phyloP scores from a whole-genome alignment of 2,797 vertebrate species.

The Rachycentron canadum region DNA sequence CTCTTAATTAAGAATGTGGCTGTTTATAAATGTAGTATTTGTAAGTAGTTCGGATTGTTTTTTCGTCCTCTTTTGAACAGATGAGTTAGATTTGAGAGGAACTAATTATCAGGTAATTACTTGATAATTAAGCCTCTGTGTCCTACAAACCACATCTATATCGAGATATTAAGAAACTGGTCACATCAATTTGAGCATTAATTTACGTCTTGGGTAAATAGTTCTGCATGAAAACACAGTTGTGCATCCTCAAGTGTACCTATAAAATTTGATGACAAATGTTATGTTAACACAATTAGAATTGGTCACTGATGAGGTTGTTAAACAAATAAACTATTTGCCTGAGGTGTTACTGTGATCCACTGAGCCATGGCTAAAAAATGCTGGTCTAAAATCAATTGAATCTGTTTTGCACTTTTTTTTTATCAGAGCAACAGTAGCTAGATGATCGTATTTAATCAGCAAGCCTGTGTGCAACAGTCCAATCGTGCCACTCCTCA shows the following conservation, averaged over 20 bases:
- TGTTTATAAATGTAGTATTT: slow-evolving; percentile 13
- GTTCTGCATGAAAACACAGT: background rate
- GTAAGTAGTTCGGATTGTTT: background rate
- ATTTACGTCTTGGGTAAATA: background rate
- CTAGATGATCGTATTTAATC: slow-evolving; percentile 1
- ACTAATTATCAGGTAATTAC: background rate
- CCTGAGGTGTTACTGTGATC: background rate
- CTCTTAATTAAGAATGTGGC: background rate
- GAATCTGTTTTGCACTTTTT: background rate
- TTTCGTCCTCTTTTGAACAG: background rate
- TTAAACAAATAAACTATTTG: background rate
- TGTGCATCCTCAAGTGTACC: background rate
- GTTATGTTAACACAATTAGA: background rate
- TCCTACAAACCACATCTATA: background rate
- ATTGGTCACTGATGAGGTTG: background rate
- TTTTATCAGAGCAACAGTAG: background rate
- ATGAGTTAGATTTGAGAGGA: background rate
- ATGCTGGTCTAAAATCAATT: background rate
- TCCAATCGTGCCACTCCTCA: slow-evolving; percentile 15
- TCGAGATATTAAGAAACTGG: too few species aligned
- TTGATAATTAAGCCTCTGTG: background rate
- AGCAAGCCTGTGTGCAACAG: background rate
- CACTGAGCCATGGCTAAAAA: too few species aligned
- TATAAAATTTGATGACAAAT: background rate
- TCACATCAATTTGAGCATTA: background rate